phyloP scores from a whole-genome alignment of 2,113 vertebrate genomes.

The Dryoscopus gambensis region DNA sequence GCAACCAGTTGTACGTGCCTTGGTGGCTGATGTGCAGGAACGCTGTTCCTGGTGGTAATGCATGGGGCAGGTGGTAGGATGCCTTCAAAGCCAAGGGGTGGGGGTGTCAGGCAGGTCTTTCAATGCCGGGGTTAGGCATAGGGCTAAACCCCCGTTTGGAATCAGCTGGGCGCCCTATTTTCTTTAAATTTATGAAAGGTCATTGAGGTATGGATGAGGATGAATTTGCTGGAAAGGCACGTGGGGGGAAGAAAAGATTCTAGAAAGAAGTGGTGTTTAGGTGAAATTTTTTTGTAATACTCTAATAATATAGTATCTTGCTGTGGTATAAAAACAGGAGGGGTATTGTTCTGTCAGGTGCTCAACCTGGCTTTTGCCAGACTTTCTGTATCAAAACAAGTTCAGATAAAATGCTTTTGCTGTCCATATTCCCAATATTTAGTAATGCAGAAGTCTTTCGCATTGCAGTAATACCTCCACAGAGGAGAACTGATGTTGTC shows the following conservation, averaged over 20 bases:
- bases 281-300: neutral
- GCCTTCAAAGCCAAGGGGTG: rapidly evolving
- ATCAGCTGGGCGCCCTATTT: rapidly evolving
- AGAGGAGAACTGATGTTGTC: neutral
- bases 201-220: neutral
- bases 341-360: neutral
- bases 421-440: neutral
- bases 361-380: neutral
- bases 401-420: neutral
- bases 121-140: neutral
- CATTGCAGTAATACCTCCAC: neutral
- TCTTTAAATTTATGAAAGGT: neutral
- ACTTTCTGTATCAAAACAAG: neutral
- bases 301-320: neutral
- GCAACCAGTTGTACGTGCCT: too few species aligned
- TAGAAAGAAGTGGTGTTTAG: neutral
- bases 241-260: neutral
- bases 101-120: neutral
- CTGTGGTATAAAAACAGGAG: neutral
- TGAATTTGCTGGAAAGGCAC: neutral
- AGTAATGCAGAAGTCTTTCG: neutral
- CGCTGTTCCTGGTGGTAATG: too few species aligned
- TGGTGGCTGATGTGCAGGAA: rapidly evolving
- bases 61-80: neutral
- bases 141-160: neutral